A percentile compares a stretch with the other conserved stretches of the same genome.
Evolutionary conservation across 92 coral and sea anemone genomes (phyloP).

Genomic region (Isaurus tuberculatus): DNA sequence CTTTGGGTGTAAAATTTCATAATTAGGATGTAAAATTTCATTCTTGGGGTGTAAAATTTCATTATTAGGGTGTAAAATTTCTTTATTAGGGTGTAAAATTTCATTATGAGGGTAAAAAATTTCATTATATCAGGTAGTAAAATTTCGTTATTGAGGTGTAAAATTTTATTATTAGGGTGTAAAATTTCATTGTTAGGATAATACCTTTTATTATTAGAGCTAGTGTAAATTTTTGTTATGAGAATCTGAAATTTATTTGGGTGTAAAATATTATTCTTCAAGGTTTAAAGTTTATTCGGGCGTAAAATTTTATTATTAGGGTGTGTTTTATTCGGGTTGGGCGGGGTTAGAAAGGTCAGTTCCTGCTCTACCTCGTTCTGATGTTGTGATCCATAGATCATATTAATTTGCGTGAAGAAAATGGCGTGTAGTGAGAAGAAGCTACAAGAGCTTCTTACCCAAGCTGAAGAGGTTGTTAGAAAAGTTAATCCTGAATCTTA

Average conservation of each 20-base stretch:
- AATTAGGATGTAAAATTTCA: neutral
- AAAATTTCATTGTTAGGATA: too few species aligned
- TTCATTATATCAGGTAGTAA: neutral
- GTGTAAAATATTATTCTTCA: too few species aligned
- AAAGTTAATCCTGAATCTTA: neutral
- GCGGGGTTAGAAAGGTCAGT: neutral
- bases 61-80: too few species aligned
- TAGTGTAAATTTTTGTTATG: too few species aligned
- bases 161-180: too few species aligned
- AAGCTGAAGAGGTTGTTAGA: neutral
- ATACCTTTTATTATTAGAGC: neutral
- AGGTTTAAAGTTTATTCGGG: too few species aligned
- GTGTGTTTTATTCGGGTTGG: conserved; percentile 9
- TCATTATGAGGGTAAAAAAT: too few species aligned
- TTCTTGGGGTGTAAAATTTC: too few species aligned
- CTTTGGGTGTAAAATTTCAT: neutral
- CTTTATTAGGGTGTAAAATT: too few species aligned
- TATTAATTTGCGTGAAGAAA: neutral
- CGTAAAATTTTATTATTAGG: neutral
- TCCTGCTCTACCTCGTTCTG: conserved; percentile 1
- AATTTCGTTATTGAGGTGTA: too few species aligned
- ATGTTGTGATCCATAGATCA: neutral
- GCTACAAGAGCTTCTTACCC: neutral
- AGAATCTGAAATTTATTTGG: too few species aligned
- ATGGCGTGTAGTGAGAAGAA: conserved; percentile 19